Conservation (phyloP, 2,797 vertebrate genomes). For the Borostomias antarcticus region DNA sequence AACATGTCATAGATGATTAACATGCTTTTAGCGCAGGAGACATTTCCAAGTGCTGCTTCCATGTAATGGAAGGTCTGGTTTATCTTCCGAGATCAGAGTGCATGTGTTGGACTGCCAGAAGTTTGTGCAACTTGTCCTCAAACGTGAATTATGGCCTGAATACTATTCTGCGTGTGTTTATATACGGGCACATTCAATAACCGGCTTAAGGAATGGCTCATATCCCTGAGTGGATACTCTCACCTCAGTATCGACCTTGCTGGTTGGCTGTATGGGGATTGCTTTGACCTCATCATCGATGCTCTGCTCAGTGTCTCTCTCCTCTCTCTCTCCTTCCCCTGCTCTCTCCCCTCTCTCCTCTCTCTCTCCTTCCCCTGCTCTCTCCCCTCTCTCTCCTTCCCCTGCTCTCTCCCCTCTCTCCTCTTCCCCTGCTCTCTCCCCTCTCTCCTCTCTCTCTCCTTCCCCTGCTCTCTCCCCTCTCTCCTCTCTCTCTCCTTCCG, state of each 20-base stretch:
- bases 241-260: constrained; percentile 74
- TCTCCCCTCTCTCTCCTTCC: neutral
- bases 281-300: constrained; percentile 68
- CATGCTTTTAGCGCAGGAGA: too few species aligned
- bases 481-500: neutral
- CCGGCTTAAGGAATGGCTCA: constrained; percentile 1
- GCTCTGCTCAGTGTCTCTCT: constrained; percentile 64
- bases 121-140: too few species aligned
- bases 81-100: too few species aligned
- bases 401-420: too few species aligned
- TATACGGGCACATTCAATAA: neutral
- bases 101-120: too few species aligned
- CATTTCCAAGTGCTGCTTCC: too few species aligned
- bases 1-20: constrained; percentile 35
- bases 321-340: too few species aligned
- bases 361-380: neutral
- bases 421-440: neutral
- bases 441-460: neutral
- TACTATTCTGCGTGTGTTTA: neutral
- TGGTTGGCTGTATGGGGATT: constrained; percentile 84
- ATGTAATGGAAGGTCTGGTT: too few species aligned
- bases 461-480: neutral
- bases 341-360: constrained; percentile 31
- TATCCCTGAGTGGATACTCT: neutral
- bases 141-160: neutral